Percentiles rank a stretch among this genome's conserved stretches.
Evolutionary conservation across 2,888 invertebrate species (phyloP).

Genomic region (Eretmocerus hayati): DNA sequence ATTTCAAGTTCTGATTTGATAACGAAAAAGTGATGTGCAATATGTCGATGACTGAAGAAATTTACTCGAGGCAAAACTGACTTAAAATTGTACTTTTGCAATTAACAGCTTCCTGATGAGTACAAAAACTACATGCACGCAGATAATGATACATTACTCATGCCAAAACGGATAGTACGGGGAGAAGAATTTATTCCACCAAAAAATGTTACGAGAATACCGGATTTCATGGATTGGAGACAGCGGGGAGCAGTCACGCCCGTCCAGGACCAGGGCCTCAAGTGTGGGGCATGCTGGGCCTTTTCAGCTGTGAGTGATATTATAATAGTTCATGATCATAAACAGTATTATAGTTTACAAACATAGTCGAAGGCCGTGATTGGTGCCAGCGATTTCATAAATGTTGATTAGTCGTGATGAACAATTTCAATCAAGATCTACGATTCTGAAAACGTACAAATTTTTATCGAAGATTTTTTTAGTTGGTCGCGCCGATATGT

Average conservation of each 20-base stretch:
- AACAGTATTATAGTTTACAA: too few species aligned
- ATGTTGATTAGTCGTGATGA: too few species aligned
- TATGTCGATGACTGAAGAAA: too few species aligned
- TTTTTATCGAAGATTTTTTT: too few species aligned
- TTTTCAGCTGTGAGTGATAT: constrained; percentile 52
- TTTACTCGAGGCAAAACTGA: neutral
- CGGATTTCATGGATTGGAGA: constrained; percentile 78
- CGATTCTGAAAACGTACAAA: too few species aligned
- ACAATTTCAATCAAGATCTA: too few species aligned
- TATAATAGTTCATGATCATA: too few species aligned
- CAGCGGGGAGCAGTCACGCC: constrained; percentile 75
- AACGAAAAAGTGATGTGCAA: too few species aligned
- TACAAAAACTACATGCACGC: constrained; percentile 64
- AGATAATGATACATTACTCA: constrained; percentile 50
- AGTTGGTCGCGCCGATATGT: too few species aligned
- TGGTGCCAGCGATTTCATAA: too few species aligned
- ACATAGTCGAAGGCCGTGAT: too few species aligned
- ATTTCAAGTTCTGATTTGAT: too few species aligned
- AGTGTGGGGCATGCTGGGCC: constrained; percentile 64
- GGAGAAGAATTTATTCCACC: constrained; percentile 58
- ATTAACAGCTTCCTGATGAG: constrained; percentile 71
- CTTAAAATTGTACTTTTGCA: constrained; percentile 1
- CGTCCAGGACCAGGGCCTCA: constrained; percentile 75
- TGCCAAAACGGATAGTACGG: neutral
- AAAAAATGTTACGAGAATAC: constrained; percentile 59